These are phyloP conservation scores for Oenanthe oenanthe DNA, from an alignment of 2,113 vertebrate genomes.

Conservation along the genomic window DNA sequence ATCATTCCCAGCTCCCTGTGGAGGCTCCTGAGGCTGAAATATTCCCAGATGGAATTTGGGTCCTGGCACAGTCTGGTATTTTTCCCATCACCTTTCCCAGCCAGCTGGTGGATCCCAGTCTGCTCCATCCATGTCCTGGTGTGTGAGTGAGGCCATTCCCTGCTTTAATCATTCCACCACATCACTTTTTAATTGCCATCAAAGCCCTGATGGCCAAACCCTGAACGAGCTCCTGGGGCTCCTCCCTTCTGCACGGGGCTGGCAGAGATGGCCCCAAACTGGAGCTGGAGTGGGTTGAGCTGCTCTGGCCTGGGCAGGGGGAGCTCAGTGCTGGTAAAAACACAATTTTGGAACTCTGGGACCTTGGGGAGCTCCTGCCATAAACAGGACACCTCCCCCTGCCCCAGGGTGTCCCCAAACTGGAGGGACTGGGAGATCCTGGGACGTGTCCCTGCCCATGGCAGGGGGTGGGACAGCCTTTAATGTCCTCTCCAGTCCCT, in stretches of 20 bases:
- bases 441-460: background rate
- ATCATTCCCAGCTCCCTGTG: too few species aligned
- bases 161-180: background rate
- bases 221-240: background rate
- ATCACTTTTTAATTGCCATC: background rate
- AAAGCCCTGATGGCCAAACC: background rate
- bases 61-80: fast-evolving
- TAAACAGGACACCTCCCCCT: background rate
- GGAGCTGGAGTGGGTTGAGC: fast-evolving
- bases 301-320: background rate
- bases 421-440: too few species aligned
- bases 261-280: background rate
- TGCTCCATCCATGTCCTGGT: fast-evolving
- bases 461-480: fast-evolving
- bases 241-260: fast-evolving
- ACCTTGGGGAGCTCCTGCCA: background rate
- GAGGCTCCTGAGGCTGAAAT: fast-evolving
- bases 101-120: fast-evolving
- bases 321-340: fast-evolving
- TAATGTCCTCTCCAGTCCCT: fast-evolving
- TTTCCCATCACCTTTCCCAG: background rate
- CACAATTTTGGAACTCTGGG: fast-evolving
- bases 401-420: fast-evolving
- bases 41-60: fast-evolving
- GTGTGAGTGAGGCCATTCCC: background rate